phyloP scores from a whole-genome alignment of 2,113 vertebrate species.

The human region GRCh38 chr3:76440001-76440500 shows the following conservation, averaged over 20 bases:
- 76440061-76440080: not conserved
- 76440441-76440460: not conserved
- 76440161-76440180: not conserved
- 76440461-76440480: not conserved
- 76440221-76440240: not conserved
- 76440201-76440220: not conserved
- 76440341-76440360: too few relatives aligned
- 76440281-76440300: too few relatives aligned
- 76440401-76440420: too few relatives aligned
- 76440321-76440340: too few relatives aligned
- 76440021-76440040: not conserved
- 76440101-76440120: not conserved
- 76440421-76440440: too few relatives aligned
- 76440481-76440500: not conserved
- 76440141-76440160: not conserved
- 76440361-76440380: too few relatives aligned
- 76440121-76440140: not conserved
- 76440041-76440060: not conserved
- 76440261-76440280: too few relatives aligned
- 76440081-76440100: not conserved
- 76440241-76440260: too few relatives aligned
- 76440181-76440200: not conserved
- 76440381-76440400: too few relatives aligned
- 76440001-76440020: not conserved
- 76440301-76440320: too few relatives aligned